A percentile compares a stretch with the other conserved stretches of the same genome.
Evolutionary conservation across 2,888 invertebrate species (phyloP).

Genomic region (Imbricaverruca yamaguchii): DNA sequence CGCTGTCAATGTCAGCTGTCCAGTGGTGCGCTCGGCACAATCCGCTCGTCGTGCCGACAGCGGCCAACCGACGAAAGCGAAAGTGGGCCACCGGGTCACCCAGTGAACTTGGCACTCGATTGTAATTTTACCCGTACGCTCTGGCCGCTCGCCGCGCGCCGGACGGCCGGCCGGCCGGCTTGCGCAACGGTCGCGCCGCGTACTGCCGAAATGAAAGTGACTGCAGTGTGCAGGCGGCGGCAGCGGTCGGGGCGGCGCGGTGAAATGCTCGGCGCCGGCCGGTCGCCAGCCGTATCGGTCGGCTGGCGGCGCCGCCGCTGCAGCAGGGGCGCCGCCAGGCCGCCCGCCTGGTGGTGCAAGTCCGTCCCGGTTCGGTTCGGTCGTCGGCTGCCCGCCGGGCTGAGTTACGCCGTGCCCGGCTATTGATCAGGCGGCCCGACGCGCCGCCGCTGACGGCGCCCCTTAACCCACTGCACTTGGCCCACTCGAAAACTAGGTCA

Average conservation of each 20-base stretch:
- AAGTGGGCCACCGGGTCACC: slow-evolving; percentile 13
- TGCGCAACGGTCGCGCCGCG: neutral
- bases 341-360: neutral
- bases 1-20: too few species aligned
- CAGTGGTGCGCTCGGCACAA: too few species aligned
- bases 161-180: neutral
- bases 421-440: neutral
- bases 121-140: slow-evolving; percentile 1
- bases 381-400: neutral
- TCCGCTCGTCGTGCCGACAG: neutral
- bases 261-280: neutral
- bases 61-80: neutral
- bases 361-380: neutral
- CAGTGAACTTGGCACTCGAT: slow-evolving; percentile 12
- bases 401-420: neutral
- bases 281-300: neutral
- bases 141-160: neutral
- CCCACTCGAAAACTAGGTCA: slow-evolving; percentile 16
- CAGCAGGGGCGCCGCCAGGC: neutral
- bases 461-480: slow-evolving; percentile 15
- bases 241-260: neutral
- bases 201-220: neutral
- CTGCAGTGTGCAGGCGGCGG: neutral
- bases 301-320: neutral
- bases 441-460: neutral